Conservation (phyloP, 2,113 vertebrate species). For the Microcebus jonahi region DNA sequence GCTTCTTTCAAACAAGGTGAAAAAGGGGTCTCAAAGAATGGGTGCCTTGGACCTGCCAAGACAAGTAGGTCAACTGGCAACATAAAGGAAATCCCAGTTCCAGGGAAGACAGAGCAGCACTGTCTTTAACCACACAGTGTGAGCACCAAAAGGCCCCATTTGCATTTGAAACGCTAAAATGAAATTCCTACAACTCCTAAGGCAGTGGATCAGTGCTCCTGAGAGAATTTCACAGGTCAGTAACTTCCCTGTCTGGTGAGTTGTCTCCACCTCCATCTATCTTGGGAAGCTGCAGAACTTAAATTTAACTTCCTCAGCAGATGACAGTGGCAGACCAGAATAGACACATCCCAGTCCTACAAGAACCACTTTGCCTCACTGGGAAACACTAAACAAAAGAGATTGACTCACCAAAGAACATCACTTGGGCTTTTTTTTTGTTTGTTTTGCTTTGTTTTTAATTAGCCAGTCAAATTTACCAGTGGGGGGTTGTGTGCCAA, state of each 20-base stretch:
- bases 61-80: neutral
- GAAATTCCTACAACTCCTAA: conserved; percentile 14
- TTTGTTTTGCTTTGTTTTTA: too few species aligned
- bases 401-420: neutral
- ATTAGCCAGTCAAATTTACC: too few species aligned
- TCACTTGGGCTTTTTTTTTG: too few species aligned
- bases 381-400: neutral
- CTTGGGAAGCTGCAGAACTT: conserved; percentile 50
- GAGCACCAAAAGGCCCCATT: neutral
- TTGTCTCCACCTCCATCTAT: neutral
- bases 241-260: conserved; percentile 33
- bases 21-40: neutral
- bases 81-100: neutral
- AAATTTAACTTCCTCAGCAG: conserved; percentile 51
- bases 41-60: neutral
- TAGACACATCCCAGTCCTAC: neutral
- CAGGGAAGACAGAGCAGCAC: neutral
- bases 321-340: conserved; percentile 26
- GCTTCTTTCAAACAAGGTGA: neutral
- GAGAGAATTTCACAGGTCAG: neutral
- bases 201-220: neutral
- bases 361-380: neutral
- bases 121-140: neutral
- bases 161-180: conserved; percentile 8
- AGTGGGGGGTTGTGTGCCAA: too few species aligned